A percentile compares a stretch with the other conserved stretches of the same genome.
Conservation (phyloP, 35 echinoderm and acorn worm species). For the Strongylocentrotus purpuratus region DNA sequence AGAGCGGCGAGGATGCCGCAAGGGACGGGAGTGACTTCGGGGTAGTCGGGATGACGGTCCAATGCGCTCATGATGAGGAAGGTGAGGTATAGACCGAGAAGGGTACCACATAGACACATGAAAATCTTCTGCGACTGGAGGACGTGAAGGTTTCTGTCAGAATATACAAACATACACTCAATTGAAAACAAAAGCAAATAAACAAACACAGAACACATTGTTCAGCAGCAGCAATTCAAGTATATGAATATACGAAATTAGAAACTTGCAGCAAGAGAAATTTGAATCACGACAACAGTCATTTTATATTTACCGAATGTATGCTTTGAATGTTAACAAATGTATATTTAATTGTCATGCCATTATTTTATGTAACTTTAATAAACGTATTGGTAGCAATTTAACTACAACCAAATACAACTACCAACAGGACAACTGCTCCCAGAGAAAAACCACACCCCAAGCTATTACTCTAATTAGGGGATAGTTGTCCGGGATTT, state of each 20-base stretch:
- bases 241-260: not conserved
- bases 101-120: conserved; percentile 25
- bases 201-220: not conserved
- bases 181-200: not conserved
- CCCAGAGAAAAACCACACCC: no score
- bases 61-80: conserved; percentile 51
- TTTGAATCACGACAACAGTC: not conserved
- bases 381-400: no score
- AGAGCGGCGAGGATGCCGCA: conserved; percentile 61
- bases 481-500: no score
- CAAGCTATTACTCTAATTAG: no score
- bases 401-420: no score
- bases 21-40: not conserved
- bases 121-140: conserved; percentile 31
- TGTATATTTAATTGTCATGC: no score
- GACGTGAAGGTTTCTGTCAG: not conserved
- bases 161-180: not conserved
- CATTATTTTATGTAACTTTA: no score
- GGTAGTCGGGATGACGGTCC: not conserved
- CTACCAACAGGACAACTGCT: no score
- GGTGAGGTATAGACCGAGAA: conserved; percentile 45
- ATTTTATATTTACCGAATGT: no score
- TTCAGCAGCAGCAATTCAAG: not conserved
- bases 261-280: not conserved
- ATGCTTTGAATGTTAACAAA: no score